Evolutionary conservation across 2,113 vertebrate species (phyloP).

Genomic region (Canis aureus): DNA sequence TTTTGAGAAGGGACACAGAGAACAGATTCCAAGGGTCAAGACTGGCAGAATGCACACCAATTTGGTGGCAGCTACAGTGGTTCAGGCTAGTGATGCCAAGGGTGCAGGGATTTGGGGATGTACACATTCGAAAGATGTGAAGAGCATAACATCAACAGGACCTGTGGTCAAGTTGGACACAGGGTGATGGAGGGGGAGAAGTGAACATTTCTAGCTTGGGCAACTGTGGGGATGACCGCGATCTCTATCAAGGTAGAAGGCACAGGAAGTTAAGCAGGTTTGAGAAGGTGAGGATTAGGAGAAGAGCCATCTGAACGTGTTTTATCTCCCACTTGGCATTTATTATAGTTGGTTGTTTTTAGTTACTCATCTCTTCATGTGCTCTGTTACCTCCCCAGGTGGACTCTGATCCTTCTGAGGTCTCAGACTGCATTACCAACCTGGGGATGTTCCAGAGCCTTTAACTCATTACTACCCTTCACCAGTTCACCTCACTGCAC

Average conservation of each 20-base stretch:
- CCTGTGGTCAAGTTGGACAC: neutral
- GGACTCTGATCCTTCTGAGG: neutral
- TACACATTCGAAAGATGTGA: neutral
- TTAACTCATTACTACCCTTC: neutral
- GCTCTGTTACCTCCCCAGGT: neutral
- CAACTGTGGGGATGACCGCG: neutral
- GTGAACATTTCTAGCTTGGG: neutral
- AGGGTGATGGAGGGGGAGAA: neutral
- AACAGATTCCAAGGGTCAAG: neutral
- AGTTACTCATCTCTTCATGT: neutral
- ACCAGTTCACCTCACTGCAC: neutral
- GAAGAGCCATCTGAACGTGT: neutral
- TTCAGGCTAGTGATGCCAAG: neutral
- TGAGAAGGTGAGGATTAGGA: neutral
- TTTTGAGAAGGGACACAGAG: neutral
- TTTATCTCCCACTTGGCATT: neutral
- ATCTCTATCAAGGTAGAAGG: neutral
- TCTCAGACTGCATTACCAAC: neutral
- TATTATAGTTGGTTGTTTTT: neutral
- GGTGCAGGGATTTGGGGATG: neutral
- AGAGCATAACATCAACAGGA: neutral
- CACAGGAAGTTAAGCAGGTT: neutral
- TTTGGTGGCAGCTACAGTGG: neutral
- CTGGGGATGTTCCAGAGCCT: neutral
- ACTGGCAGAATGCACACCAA: neutral